Evolutionary conservation across 1,140 invertebrate species (phyloP), one percentile per base, ranked within the genome.

Genomic region (Fopius arisanus): DNA sequence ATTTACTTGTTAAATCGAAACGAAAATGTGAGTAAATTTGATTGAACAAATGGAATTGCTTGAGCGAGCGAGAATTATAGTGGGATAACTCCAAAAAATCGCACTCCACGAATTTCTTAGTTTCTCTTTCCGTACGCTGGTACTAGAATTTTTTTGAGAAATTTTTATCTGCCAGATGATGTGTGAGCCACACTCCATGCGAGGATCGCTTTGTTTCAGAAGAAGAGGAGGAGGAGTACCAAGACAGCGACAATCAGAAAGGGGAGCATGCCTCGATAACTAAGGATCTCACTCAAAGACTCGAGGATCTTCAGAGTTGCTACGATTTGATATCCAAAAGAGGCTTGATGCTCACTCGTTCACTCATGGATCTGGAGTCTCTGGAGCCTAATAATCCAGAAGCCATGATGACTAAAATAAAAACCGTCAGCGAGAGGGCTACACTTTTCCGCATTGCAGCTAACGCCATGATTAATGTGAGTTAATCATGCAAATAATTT

Each of bases 391-490:
- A 92, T 28, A 78, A 75, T 19, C 73, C 76, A 0, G 93, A 94
- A 66, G 9, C 54, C 5, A 83, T 91, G 37, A 82, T 88, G 14
- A 73, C 85, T 62, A 88, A 91, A 86, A 90, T 93, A 5, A 96
- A 96, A 86, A 91, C 94, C 75, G 92, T 97, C 48, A 95, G 93
- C 77, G 97, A 99, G 85, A 89, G 96, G 77, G 96, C 96, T 1
- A 97, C 96, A 2, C 90, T 97, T 4, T 98, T 98, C 86, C 91
- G 96, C 70, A 97, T 98, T 82, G 96, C 97, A 14, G 96, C 96
- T 33, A 97, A 94, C 89, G 95, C 96, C 19, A 98, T 99, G 96
- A 95, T 98, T 72, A 98, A 96, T 89, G 97, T 97, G 89, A 93
- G 94, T 91, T n/a, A n/a, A n/a, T n/a, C n/a, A n/a, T n/a, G n/a